Evolutionary conservation across 64 coral and sea anemone species (phyloP).

Genomic region (Anthopleura sola): DNA sequence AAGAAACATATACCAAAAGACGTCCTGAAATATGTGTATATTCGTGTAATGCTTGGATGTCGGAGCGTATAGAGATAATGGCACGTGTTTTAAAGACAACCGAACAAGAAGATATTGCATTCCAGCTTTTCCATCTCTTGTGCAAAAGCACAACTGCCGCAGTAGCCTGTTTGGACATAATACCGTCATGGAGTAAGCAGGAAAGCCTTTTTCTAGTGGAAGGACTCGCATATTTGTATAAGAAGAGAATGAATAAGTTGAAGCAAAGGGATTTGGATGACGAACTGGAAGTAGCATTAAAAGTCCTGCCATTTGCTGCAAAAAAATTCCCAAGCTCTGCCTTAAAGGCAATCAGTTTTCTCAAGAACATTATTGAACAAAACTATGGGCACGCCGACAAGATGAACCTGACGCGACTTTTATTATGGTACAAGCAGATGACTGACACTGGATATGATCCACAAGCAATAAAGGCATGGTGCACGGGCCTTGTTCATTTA

Average conservation of each 20-base stretch:
- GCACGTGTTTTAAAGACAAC: neutral
- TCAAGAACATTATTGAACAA: neutral
- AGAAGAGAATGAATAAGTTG: neutral
- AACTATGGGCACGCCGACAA: neutral
- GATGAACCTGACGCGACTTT: neutral
- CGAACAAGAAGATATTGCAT: neutral
- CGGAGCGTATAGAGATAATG: neutral
- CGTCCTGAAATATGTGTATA: neutral
- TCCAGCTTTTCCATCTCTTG: neutral
- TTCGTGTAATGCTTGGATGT: neutral
- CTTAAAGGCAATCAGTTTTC: too few relatives aligned
- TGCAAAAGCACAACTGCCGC: neutral
- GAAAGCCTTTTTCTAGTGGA: neutral
- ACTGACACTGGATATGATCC: neutral
- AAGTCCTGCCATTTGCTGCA: neutral
- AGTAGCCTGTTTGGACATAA: neutral
- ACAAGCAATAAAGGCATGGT: slow-evolving; percentile 4
- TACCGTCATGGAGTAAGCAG: neutral
- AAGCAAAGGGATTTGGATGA: neutral
- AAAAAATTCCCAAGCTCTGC: neutral
- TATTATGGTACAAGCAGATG: slow-evolving; percentile 12
- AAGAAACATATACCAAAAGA: too few relatives aligned
- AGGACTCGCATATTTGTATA: neutral
- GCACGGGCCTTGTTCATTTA: neutral
- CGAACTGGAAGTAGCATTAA: neutral